These are phyloP conservation scores for Dicrurus megarhynchus DNA, from an alignment of 2,113 vertebrate species.

Conservation along the genomic window DNA sequence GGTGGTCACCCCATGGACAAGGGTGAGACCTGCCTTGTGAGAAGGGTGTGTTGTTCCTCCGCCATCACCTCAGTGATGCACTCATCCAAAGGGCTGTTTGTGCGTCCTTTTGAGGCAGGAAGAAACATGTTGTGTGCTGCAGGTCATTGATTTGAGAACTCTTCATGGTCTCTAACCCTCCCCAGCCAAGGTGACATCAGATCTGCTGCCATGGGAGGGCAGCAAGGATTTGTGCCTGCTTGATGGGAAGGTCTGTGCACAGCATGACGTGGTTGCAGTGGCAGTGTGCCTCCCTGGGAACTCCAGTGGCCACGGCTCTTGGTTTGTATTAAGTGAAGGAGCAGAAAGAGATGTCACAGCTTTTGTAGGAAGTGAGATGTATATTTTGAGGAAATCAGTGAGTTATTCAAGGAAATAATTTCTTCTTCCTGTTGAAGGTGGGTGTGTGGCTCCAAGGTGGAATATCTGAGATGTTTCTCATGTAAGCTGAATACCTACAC, in stretches of 20 bases:
- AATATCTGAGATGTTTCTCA: not conserved
- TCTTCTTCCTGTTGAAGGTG: not conserved
- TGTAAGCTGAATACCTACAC: not conserved
- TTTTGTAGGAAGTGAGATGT: not conserved
- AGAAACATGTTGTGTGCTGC: not conserved
- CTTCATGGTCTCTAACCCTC: not conserved
- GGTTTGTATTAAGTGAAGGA: not conserved
- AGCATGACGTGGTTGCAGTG: not conserved
- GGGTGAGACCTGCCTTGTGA: not conserved
- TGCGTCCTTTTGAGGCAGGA: not conserved
- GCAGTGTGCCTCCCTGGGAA: not conserved
- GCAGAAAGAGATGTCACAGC: not conserved
- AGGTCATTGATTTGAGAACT: not conserved
- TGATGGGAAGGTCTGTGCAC: not conserved
- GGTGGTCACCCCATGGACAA: not conserved
- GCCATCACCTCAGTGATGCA: not conserved
- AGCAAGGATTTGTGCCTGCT: not conserved
- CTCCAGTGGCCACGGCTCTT: not conserved
- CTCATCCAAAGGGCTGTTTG: not conserved
- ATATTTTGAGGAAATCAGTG: not conserved
- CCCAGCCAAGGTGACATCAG: not conserved
- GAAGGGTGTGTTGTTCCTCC: not conserved
- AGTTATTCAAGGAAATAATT: not conserved
- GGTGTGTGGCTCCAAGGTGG: not conserved
- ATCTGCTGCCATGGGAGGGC: not conserved